Evolutionary conservation across 1,140 invertebrate genomes (phyloP), one percentile per base, ranked within the genome.

Genomic region (Drosophila chauvacae): DNA sequence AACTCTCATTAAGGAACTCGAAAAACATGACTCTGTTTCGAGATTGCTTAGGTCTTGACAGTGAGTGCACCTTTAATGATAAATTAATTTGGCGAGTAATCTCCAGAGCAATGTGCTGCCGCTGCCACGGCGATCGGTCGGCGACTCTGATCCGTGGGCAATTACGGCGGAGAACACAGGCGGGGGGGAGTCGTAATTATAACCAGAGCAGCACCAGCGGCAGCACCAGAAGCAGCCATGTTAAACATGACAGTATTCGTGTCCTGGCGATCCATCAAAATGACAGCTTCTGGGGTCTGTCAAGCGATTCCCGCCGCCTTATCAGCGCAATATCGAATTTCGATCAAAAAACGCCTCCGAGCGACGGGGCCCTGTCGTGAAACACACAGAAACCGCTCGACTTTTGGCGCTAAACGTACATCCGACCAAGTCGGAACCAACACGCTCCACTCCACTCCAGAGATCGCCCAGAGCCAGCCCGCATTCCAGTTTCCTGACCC

Each of bases 301-400:
- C 76, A 65, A 78, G 56, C 76, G 68, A 59, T 76, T 61, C 65
- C 58, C 72, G 62, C 56, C 70, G 65, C 51, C 77, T 91, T 92
- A 92, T 92, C 91, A 82, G 75, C 65, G 64, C 83, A 80, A 91
- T 92, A 92, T 92, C 91, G 85, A 92, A 91, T 92, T 92, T 91
- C 91, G 83, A 91, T 91, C 90, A 79, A 90, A 85, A 88, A 85
- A 88, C 81, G 86, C 77, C 81, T 81, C 51, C 69, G 62, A 72
- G 83, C 80, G 66, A 72, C 79, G 72, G 79, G 57, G 64, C 60
- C 47, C 47, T 50, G 59, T 62, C 56, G 63, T 28, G 41, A 59
- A 59, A 28, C 51, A 55, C 18, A 23, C 33, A 56, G 47, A 77
- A 83, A 61, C 50, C 84, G 71, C 72, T 80, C 68, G 57, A 83